Percentiles rank a stretch among this genome's conserved stretches.
Conservation (phyloP, 2,797 vertebrate species). For the Valencia hispanica region DNA sequence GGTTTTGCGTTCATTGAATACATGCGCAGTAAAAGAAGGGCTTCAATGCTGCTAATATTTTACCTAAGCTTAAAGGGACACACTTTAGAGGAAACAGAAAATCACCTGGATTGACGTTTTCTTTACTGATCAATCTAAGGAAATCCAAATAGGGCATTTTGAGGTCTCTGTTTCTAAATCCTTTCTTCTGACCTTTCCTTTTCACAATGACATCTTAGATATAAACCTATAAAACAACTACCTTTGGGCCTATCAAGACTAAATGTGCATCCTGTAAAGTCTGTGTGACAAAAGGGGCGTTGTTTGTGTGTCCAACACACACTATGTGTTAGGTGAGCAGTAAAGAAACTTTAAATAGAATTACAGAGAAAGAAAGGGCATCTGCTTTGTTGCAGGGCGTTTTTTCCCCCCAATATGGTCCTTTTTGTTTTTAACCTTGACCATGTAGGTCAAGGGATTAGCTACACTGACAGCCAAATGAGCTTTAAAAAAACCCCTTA, state of each 20-base stretch:
- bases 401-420: neutral
- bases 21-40: neutral
- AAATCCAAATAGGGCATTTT: neutral
- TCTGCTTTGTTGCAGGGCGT: neutral
- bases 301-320: neutral
- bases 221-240: neutral
- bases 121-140: neutral
- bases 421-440: neutral
- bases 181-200: neutral
- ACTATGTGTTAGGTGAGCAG: neutral
- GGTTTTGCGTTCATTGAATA: neutral
- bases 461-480: neutral
- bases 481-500: neutral
- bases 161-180: neutral
- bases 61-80: too few species aligned
- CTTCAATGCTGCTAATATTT: neutral
- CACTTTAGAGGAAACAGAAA: neutral
- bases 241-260: neutral
- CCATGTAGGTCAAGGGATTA: neutral
- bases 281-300: neutral
- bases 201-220: neutral
- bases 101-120: neutral
- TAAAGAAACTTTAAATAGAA: neutral
- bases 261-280: neutral
- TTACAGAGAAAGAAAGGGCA: neutral